A percentile compares a stretch with the other conserved stretches of the same genome.
phyloP scores from a whole-genome alignment of 2,113 vertebrate species.

The western clawed frog (Xenopus tropicalis) region UCB_Xtro_10.0 CM004448.2:60697501-60698000 shows the following conservation, averaged over 20 bases:
- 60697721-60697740: constrained; percentile 58
- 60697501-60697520: constrained; percentile 71
- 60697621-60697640: constrained; percentile 71
- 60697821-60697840: constrained; percentile 75
- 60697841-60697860: constrained; percentile 70
- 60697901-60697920: constrained; percentile 73
- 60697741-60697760: constrained; percentile 42
- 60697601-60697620: constrained; percentile 70
- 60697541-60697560: constrained; percentile 64
- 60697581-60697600: constrained; percentile 81
- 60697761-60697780: constrained; percentile 62
- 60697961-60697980: constrained; percentile 68
- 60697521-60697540: constrained; percentile 66
- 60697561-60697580: constrained; percentile 77
- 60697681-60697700: constrained; percentile 61
- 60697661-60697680: constrained; percentile 70
- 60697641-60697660: constrained; percentile 69
- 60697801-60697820: constrained; percentile 66
- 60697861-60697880: constrained; percentile 71
- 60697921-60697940: constrained; percentile 69
- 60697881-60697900: constrained; percentile 70
- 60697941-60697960: constrained; percentile 61
- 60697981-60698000: constrained; percentile 72
- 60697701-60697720: constrained; percentile 53
- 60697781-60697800: constrained; percentile 61